Evolutionary conservation across 2,113 vertebrate species (phyloP).

Genomic region (Polyodon spathula): DNA sequence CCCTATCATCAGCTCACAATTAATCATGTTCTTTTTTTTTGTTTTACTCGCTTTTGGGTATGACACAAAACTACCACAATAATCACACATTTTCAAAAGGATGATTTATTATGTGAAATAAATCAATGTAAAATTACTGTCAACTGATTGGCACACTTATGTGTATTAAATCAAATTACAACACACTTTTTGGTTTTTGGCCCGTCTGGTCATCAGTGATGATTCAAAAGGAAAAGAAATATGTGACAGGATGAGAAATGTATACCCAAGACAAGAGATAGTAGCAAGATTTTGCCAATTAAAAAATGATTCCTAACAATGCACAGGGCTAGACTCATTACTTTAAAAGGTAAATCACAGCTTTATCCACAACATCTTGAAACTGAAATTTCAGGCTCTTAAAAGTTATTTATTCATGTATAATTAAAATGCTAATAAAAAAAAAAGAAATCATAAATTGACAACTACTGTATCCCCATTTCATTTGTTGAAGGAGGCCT

Average conservation of each 20-base stretch:
- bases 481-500: no score
- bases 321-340: no score
- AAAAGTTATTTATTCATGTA: no score
- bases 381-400: no score
- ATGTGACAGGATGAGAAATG: neutral
- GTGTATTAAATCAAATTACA: constrained; percentile 46
- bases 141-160: constrained; percentile 39
- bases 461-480: no score
- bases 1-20: no score
- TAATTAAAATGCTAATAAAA: no score
- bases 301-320: no score
- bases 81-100: constrained; percentile 32
- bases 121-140: constrained; percentile 46
- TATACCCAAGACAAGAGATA: neutral
- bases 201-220: constrained; percentile 45
- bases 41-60: neutral
- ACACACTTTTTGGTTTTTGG: constrained; percentile 29
- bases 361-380: no score
- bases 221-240: constrained; percentile 8
- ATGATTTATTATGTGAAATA: constrained; percentile 49
- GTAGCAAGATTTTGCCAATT: neutral
- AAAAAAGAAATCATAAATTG: no score
- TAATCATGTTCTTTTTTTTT: no score
- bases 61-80: constrained; percentile 17
- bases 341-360: no score